phyloP scores from a whole-genome alignment of 2,797 vertebrate genomes.

The Cephalopachus bancanus region DNA sequence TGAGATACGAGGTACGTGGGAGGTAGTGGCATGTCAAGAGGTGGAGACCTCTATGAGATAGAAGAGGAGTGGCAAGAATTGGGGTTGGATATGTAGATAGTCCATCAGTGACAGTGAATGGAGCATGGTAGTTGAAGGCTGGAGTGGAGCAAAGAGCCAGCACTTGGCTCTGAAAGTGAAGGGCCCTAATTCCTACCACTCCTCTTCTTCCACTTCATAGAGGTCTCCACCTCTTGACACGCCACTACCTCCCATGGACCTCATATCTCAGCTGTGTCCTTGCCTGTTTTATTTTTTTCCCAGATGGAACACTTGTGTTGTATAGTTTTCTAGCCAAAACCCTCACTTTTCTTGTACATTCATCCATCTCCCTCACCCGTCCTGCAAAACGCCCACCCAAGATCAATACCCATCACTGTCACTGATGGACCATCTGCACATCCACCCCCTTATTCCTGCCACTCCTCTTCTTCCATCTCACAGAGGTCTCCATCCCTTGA shows the following conservation, averaged over 20 bases:
- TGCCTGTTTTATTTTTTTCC: background rate
- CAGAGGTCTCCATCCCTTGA: background rate
- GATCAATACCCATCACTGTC: background rate
- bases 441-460: background rate
- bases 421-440: background rate
- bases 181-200: background rate
- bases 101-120: background rate
- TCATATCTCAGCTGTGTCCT: background rate
- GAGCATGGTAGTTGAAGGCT: background rate
- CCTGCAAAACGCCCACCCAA: background rate
- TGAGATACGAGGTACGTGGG: background rate
- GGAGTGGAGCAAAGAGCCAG: background rate
- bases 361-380: background rate
- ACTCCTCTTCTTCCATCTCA: background rate
- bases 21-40: background rate
- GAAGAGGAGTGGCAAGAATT: background rate
- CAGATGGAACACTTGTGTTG: background rate
- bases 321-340: background rate
- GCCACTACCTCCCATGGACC: background rate
- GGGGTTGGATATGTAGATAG: background rate
- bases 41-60: background rate
- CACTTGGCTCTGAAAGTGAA: background rate
- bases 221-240: background rate
- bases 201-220: background rate
- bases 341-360: background rate